Conservation (phyloP, 2,113 vertebrate species). For the Pseudorasbora parva region DNA sequence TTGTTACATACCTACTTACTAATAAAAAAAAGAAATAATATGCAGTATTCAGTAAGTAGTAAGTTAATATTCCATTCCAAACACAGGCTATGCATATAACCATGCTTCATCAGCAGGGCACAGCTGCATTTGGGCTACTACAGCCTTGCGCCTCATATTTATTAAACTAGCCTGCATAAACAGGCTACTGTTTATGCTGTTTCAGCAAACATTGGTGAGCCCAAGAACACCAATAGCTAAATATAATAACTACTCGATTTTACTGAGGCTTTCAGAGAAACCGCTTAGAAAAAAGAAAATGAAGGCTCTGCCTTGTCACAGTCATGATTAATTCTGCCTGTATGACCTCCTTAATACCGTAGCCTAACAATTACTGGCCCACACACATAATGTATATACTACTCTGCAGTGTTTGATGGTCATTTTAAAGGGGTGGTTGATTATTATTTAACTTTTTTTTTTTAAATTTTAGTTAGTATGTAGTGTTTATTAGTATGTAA, state of each 20-base stretch:
- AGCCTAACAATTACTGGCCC: background rate
- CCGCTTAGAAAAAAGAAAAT: background rate
- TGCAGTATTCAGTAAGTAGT: background rate
- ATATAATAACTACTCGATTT: constrained; percentile 3
- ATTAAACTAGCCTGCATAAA: constrained; percentile 14
- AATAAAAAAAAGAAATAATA: background rate
- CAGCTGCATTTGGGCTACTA: background rate
- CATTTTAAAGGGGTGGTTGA: no score
- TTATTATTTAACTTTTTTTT: no score
- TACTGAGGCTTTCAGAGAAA: background rate
- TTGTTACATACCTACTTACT: background rate
- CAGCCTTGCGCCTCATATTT: background rate
- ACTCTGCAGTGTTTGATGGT: no score
- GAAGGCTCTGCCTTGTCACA: background rate
- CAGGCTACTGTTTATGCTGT: background rate
- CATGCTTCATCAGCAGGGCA: background rate
- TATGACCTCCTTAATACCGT: background rate
- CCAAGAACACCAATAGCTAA: background rate
- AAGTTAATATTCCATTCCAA: background rate
- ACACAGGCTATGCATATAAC: background rate
- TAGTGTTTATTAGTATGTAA: no score
- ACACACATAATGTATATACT: no score
- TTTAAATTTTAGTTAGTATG: no score
- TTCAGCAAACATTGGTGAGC: constrained; percentile 22
- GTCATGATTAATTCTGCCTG: background rate